Evolutionary conservation across 2,113 vertebrate genomes (phyloP).

Genomic region (Ovibos moschatus): DNA sequence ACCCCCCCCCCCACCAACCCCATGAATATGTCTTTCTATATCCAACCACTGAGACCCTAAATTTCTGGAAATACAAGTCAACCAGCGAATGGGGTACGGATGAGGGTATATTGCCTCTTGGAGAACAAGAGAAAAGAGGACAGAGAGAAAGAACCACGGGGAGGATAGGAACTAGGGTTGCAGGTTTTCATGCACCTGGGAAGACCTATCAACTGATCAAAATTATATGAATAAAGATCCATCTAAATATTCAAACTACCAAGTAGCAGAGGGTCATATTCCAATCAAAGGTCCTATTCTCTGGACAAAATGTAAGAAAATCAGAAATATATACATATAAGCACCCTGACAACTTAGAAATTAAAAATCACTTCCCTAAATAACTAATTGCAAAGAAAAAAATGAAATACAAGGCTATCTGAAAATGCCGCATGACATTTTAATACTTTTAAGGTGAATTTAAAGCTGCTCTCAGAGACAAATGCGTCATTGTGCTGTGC

Average conservation of each 20-base stretch:
- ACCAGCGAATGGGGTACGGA: neutral
- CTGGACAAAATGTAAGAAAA: neutral
- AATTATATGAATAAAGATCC: neutral
- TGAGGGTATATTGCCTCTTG: neutral
- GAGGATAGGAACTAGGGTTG: neutral
- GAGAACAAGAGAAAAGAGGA: neutral
- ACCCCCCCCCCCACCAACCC: fast-evolving
- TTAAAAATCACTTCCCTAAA: neutral
- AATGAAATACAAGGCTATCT: neutral
- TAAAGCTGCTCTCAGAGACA: neutral
- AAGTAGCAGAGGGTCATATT: neutral
- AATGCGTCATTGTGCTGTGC: neutral
- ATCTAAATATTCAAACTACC: neutral
- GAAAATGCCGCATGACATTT: neutral
- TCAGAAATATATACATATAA: neutral
- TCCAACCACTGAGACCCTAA: neutral
- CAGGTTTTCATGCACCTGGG: neutral
- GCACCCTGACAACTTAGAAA: neutral
- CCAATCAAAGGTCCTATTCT: neutral
- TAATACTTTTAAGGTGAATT: neutral
- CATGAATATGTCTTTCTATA: neutral
- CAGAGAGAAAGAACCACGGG: neutral
- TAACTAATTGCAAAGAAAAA: neutral
- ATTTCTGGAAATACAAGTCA: constrained; percentile 14
- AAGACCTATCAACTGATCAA: neutral